Base-by-base conservation (phyloP, 1,140 invertebrate species). In the Drosophila ironensis region DNA sequence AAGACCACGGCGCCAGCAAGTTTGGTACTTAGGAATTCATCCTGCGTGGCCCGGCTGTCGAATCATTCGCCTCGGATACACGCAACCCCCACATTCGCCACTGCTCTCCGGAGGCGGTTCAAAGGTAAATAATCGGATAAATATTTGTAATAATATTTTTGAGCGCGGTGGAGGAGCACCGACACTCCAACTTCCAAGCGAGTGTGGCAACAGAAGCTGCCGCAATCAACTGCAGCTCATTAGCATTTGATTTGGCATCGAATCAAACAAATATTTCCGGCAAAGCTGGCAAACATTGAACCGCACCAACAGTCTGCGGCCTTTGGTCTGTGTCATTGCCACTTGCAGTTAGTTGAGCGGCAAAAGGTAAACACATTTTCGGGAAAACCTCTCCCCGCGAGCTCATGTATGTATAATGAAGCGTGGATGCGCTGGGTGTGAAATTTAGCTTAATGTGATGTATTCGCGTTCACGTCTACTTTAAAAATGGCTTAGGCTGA, bases 101-200 rank as follows among this genome's bases (percentile, higher is more conserved):
- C 14, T 5, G 6, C 7, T 7, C 12, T 16, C 57, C 24, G 11
- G 9, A 6, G 7, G 37, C 40, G 27, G 78, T 73, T 84, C 77
- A 82, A 82, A 84, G 77, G 77, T 84, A 82, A 82, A 82, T 53
- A 82, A 77, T 82, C 72, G 67, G 37, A 82, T 69, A 68, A 59
- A 70, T 78, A 84, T 84, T 77, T 64, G 53, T 84, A 64, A 56
- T 70, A 46, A 57, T 48, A 60, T 48, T 44, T 51, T 33, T 47
- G 33, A 50, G 8, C 33, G 8, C 6, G 4, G 20, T 5, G 3
- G n/a, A 22, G 12, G 38, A 11, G 37, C 40, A 16, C 6, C 11
- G 50, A 56, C 48, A 53, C 51, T n/a, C n/a, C n/a, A n/a, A 59
- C 57, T 48, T 40, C 17, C 20, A 25, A 44, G 30, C 11, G 17